phyloP scores from a whole-genome alignment of 2,888 invertebrate genomes.

The Yponomeuta sedellus region DNA sequence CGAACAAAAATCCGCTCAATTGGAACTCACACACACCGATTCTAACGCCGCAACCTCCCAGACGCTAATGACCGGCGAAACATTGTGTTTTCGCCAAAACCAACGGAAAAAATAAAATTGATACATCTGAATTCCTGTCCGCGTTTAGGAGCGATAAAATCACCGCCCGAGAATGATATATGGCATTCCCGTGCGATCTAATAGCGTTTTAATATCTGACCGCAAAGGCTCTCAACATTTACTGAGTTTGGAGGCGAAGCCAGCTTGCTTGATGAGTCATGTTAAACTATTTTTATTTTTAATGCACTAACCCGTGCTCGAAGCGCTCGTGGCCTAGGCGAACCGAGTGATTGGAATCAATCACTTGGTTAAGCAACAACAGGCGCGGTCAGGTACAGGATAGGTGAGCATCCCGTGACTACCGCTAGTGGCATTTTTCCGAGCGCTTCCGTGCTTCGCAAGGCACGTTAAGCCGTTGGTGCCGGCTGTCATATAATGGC shows the following conservation, averaged over 20 bases:
- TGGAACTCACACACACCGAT: background rate
- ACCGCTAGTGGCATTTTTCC: no score
- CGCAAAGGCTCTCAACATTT: slow-evolving; percentile 9
- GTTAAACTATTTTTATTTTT: background rate
- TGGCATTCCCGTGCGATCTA: slow-evolving; percentile 59
- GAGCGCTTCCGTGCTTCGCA: no score
- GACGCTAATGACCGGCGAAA: slow-evolving; percentile 33
- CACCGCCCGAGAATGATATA: slow-evolving; percentile 66
- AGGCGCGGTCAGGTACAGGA: no score
- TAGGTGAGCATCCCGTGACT: no score
- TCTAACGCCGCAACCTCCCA: background rate
- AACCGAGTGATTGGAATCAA: no score
- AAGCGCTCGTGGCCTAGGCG: no score
- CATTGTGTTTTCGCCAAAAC: slow-evolving; percentile 53
- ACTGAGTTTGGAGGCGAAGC: background rate
- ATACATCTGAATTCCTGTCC: slow-evolving; percentile 63
- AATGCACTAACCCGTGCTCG: no score
- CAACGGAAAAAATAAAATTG: slow-evolving; percentile 48
- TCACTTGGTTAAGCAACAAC: no score
- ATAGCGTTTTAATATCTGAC: slow-evolving; percentile 68
- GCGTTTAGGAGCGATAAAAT: slow-evolving; percentile 66
- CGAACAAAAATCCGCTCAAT: background rate
- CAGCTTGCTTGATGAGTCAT: background rate
- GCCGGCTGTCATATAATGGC: no score
- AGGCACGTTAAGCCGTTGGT: no score